phyloP scores from a whole-genome alignment of 2,888 invertebrate genomes.

The Acholoe squamosa region DNA sequence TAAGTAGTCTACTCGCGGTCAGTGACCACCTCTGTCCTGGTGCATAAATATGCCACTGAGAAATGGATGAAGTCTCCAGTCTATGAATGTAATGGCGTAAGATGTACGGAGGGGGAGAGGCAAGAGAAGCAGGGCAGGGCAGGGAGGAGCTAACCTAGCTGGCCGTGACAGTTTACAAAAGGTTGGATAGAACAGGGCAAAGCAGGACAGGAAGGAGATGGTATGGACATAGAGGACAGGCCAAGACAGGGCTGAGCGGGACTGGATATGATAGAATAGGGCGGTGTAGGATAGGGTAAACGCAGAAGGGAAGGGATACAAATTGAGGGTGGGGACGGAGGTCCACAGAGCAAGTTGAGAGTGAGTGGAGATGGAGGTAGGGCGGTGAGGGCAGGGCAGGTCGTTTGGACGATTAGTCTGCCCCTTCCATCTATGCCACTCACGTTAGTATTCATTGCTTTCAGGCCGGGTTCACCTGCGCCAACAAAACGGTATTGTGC shows the following conservation, averaged over 20 bases:
- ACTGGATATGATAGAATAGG: too few species aligned
- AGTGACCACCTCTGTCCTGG: too few species aligned
- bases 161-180: too few species aligned
- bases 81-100: too few species aligned
- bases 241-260: too few species aligned
- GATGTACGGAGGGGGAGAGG: background rate
- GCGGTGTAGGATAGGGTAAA: background rate
- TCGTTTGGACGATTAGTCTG: background rate
- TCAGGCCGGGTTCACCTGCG: background rate
- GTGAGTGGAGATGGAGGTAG: background rate
- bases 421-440: background rate
- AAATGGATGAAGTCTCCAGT: too few species aligned
- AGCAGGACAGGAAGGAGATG: too few species aligned
- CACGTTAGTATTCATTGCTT: constrained; percentile 3
- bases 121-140: background rate
- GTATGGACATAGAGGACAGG: background rate
- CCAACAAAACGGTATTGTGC: background rate
- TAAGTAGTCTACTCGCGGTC: too few species aligned
- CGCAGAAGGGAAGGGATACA: background rate
- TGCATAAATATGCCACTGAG: too few species aligned
- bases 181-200: background rate
- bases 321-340: background rate
- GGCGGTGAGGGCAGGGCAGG: too few species aligned
- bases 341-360: background rate
- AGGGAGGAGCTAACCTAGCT: background rate